Evolutionary conservation across 2,797 vertebrate species (phyloP).

Genomic region (Cynodonichthys magdalenae): DNA sequence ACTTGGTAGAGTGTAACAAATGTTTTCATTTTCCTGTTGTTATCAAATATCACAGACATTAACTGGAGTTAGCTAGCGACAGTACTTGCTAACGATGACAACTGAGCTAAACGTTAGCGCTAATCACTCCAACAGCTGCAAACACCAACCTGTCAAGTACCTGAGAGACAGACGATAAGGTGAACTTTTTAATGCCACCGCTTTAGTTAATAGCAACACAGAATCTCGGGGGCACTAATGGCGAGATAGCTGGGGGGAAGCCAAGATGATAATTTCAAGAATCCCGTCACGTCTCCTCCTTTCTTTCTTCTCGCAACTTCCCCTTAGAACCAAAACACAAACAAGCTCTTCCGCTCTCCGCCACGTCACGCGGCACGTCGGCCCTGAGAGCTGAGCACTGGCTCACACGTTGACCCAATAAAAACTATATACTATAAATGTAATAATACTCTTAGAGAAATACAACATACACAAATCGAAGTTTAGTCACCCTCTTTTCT

Average conservation of each 20-base stretch:
- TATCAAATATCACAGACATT: conserved; percentile 34
- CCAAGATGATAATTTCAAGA: conserved; percentile 71
- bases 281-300: conserved; percentile 82
- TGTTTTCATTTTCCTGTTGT: conserved; percentile 2
- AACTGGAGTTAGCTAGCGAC: conserved; percentile 52
- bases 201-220: conserved; percentile 29
- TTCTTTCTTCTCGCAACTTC: conserved; percentile 83
- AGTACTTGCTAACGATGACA: conserved; percentile 41
- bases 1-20: conserved; percentile 1
- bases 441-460: too few species aligned
- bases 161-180: conserved; percentile 70
- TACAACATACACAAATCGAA: too few species aligned
- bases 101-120: conserved; percentile 40
- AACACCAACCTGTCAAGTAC: conserved; percentile 64
- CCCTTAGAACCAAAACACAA: conserved; percentile 87
- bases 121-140: conserved; percentile 52
- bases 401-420: background rate
- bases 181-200: conserved; percentile 45
- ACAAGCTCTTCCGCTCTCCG: conserved; percentile 79
- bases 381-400: too few species aligned
- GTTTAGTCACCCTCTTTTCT: too few species aligned
- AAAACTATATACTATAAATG: too few species aligned
- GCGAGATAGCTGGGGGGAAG: conserved; percentile 24
- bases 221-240: conserved; percentile 25
- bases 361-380: conserved; percentile 73